These are phyloP conservation scores for Amiota communis DNA, from an alignment of 2,888 invertebrate species.

Conservation along the genomic window DNA sequence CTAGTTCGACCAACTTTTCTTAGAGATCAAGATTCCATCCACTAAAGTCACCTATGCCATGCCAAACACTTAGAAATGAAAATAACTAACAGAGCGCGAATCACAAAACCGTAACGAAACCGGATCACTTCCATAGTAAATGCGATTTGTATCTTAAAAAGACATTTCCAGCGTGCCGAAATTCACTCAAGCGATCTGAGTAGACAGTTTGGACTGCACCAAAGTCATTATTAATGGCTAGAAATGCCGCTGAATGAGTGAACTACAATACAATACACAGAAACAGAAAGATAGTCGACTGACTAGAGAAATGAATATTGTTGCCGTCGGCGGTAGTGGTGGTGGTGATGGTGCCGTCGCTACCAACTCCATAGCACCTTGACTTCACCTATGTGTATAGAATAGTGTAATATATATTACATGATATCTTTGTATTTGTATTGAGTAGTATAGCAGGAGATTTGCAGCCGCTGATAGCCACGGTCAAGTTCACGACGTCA, in stretches of 20 bases:
- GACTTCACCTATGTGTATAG: not conserved
- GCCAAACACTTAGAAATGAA: too few relatives aligned
- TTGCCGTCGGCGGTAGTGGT: not conserved
- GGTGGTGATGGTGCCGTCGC: not conserved
- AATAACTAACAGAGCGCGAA: not conserved
- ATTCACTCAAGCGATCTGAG: conserved; percentile 25
- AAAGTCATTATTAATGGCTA: conserved; percentile 28
- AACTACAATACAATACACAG: too few relatives aligned
- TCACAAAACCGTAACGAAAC: conserved; percentile 49
- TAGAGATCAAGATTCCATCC: too few relatives aligned
- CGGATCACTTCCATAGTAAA: conserved; percentile 35
- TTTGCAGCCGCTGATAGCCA: conserved; percentile 66
- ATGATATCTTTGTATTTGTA: not conserved
- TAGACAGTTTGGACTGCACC: conserved; percentile 17
- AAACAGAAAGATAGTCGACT: too few relatives aligned
- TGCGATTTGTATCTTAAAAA: conserved; percentile 36
- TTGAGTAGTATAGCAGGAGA: conserved; percentile 42
- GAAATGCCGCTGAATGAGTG: too few relatives aligned
- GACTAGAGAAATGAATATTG: too few relatives aligned
- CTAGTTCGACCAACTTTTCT: not conserved
- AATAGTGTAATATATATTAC: conserved; percentile 10
- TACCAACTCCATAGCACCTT: not conserved
- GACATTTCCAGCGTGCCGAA: conserved; percentile 27
- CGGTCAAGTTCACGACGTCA: conserved; percentile 70
- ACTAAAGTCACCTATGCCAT: too few relatives aligned